These are phyloP conservation scores for Phrynocephalus forsythii DNA, from an alignment of 2,797 vertebrate genomes.

Conservation along the genomic window DNA sequence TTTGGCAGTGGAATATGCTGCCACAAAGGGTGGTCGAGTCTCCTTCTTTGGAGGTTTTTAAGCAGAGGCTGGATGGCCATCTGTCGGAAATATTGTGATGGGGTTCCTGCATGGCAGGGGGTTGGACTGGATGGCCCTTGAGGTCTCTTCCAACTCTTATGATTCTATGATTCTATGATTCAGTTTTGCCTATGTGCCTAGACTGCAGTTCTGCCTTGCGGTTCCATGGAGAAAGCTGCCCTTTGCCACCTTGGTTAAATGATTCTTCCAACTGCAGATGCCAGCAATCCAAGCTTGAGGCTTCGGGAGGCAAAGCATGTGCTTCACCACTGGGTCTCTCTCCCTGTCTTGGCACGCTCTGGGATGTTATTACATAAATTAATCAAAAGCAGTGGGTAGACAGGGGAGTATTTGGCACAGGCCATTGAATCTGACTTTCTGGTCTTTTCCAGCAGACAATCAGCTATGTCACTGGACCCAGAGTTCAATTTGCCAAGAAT, in stretches of 20 bases:
- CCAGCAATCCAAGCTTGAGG: not conserved
- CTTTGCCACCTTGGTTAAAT: not conserved
- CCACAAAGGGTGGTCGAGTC: too few relatives aligned
- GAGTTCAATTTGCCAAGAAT: not conserved
- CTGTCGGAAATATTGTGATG: too few relatives aligned
- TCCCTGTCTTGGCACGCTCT: not conserved
- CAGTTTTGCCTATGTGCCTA: not conserved
- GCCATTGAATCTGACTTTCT: not conserved
- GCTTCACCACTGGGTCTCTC: too few relatives aligned
- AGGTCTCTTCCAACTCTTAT: too few relatives aligned
- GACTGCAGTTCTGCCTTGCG: not conserved
- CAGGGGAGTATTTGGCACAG: not conserved
- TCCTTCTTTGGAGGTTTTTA: too few relatives aligned
- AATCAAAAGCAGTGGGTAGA: not conserved
- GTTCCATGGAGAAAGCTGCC: not conserved
- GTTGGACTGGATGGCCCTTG: too few relatives aligned
- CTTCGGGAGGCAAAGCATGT: not conserved
- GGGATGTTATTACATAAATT: not conserved
- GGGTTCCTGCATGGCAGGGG: too few relatives aligned
- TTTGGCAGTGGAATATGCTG: too few relatives aligned
- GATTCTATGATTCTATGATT: too few relatives aligned
- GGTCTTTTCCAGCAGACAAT: not conserved
- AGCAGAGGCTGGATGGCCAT: too few relatives aligned
- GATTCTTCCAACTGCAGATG: not conserved
- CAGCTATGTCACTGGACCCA: not conserved